phyloP scores from a whole-genome alignment of 2,797 vertebrate species.

The Clarias fuscus region DNA sequence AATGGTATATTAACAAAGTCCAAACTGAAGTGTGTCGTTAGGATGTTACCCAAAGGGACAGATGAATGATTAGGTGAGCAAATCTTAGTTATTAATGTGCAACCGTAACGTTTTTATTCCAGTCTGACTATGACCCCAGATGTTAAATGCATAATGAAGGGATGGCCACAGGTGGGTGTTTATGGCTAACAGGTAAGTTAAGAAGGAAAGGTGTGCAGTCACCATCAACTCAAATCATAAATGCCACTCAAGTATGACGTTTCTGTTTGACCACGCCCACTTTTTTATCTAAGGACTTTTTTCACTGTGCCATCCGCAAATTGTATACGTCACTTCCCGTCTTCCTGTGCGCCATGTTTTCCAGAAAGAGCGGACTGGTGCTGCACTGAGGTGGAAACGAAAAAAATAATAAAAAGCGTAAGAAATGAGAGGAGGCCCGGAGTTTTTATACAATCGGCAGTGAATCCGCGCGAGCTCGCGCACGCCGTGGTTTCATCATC shows the following conservation, averaged over 20 bases:
- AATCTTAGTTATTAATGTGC: not conserved
- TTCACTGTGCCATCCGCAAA: constrained; percentile 53
- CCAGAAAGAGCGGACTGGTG: constrained; percentile 53
- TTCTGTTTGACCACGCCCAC: constrained; percentile 38
- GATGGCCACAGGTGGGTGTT: constrained; percentile 40
- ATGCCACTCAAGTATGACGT: constrained; percentile 43
- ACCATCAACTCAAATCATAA: constrained; percentile 3
- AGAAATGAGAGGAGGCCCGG: not conserved
- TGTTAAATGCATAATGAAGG: constrained; percentile 5
- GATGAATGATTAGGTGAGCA: not conserved
- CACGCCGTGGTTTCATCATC: not conserved
- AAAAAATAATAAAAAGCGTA: constrained; percentile 17
- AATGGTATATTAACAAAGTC: not conserved
- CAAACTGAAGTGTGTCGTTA: not conserved
- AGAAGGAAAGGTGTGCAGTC: not conserved
- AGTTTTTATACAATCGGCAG: not conserved
- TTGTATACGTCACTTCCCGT: constrained; percentile 63
- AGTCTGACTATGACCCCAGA: not conserved
- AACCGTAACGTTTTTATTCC: not conserved
- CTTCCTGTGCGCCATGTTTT: constrained; percentile 68
- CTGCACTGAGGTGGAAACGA: constrained; percentile 52
- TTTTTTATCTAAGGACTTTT: constrained; percentile 48
- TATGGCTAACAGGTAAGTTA: constrained; percentile 23
- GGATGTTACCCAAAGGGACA: not conserved
- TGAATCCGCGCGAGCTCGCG: not conserved